A percentile compares a stretch with the other conserved stretches of the same genome.
Evolutionary conservation across 2,113 vertebrate genomes (phyloP).

Genomic region (Colaptes auratus): DNA sequence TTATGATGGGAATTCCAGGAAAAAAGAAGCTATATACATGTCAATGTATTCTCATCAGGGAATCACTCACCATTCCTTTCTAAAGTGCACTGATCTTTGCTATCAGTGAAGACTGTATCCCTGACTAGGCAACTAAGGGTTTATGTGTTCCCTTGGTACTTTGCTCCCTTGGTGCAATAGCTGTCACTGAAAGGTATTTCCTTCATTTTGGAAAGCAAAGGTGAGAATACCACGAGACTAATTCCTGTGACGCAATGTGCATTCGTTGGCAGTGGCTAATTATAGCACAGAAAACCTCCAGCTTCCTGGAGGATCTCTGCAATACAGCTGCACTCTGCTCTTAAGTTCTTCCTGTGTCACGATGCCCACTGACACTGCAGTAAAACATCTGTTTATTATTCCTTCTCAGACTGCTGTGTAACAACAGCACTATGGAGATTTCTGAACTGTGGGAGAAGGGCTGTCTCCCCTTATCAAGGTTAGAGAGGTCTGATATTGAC

Average conservation of each 20-base stretch:
- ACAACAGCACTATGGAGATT: neutral
- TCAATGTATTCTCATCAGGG: neutral
- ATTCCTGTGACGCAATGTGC: neutral
- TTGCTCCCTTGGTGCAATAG: neutral
- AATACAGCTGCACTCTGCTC: neutral
- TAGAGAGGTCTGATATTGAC: neutral
- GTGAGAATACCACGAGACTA: constrained; percentile 21
- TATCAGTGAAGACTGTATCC: neutral
- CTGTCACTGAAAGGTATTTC: neutral
- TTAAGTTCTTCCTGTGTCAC: neutral
- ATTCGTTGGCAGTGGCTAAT: constrained; percentile 34
- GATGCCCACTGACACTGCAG: neutral
- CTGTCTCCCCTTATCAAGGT: neutral
- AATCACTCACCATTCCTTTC: neutral
- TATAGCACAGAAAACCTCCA: constrained; percentile 20
- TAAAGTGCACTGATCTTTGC: neutral
- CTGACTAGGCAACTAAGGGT: neutral
- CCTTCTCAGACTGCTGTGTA: neutral
- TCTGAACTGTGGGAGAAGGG: neutral
- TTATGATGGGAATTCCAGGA: neutral
- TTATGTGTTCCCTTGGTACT: neutral
- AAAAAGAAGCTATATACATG: neutral
- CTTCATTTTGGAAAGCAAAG: constrained; percentile 31
- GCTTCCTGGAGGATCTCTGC: neutral
- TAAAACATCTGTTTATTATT: neutral